Evolutionary conservation across 2,888 invertebrate genomes (phyloP).

Genomic region (Protonemura montana): DNA sequence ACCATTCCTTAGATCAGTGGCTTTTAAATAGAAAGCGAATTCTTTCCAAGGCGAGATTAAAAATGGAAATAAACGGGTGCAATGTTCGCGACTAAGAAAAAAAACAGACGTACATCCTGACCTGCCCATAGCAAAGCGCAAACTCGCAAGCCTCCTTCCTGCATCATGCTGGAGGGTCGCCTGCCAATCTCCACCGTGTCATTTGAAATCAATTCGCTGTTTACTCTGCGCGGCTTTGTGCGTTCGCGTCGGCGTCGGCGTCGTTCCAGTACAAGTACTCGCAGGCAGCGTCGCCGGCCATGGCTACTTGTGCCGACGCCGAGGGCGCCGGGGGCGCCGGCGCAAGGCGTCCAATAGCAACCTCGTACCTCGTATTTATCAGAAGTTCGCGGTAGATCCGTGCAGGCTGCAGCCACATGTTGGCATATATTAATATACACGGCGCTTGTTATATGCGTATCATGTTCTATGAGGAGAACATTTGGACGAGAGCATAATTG

Average conservation of each 20-base stretch:
- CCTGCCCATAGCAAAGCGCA: too few species aligned
- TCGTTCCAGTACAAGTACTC: background rate
- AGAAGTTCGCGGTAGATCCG: background rate
- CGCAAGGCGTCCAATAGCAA: background rate
- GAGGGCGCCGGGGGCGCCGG: background rate
- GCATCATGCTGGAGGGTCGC: too few species aligned
- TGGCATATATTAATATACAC: background rate
- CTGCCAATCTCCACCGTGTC: background rate
- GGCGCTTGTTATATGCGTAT: slow-evolving; percentile 20
- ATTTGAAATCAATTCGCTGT: slow-evolving; percentile 13
- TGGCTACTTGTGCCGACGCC: background rate
- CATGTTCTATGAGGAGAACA: slow-evolving; percentile 34
- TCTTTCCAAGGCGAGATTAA: too few species aligned
- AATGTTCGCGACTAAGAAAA: too few species aligned
- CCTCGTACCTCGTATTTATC: background rate
- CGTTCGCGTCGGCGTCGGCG: slow-evolving; percentile 22
- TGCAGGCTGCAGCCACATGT: slow-evolving; percentile 37
- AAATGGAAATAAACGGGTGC: too few species aligned
- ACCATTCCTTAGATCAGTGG: too few species aligned
- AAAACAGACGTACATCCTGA: too few species aligned
- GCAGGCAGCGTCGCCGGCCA: background rate
- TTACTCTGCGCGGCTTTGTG: slow-evolving; percentile 29
- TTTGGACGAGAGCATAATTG: slow-evolving; percentile 40
- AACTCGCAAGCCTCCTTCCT: too few species aligned
- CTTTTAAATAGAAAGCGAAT: too few species aligned